Evolutionary conservation across 1,140 invertebrate genomes (phyloP), one percentile per base, ranked within the genome.

Genomic region (Caerostris extrusa): DNA sequence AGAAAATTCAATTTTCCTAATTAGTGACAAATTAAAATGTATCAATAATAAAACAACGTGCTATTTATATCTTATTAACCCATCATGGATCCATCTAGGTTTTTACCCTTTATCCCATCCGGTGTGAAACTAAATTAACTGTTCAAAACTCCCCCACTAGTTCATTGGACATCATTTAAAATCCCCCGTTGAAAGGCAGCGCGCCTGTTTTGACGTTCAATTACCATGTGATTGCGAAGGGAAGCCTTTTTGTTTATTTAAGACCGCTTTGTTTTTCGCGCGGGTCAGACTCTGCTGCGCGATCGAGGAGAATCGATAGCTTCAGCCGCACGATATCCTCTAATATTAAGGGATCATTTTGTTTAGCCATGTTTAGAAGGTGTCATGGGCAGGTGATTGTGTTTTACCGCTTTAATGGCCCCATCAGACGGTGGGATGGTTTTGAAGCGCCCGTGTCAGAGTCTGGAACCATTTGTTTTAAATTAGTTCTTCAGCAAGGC

Each of bases 321-420:
- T 90, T 56, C 64, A 55, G 17, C 8, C 71, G 71, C 71, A 77
- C 53, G 34, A 77, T 77, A 50, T 77, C 71, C 34, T n/a, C 81
- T 90, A 58, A 90, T 90, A 90, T 82, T 17, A 90, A 81, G 89
- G 61, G 89, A 90, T 90, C 67, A 90, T 90, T n/a, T 90, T 90
- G 71, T 90, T 90, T 81, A 61, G 56, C 64, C 87, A n/a, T 69
- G 87, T 89, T 89, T 69, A 64, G 87, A 6, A 17, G 71, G 64
- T 90, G 89, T 81, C 89, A 90, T 53, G 8, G n/a, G 57, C 89
- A 90, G 89, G n/a, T 81, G 89, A 90, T 50, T 55, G 56, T 58
- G 19, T 77, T 90, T 81, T 90, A 58, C 55, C 89, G 19, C 55
- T 34, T 50, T 67, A 89, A 69, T 69, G 60, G 34, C 14, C 5